Conservation (phyloP, 92 coral and sea anemone genomes). For the Parazoanthus atlanticus region DNA sequence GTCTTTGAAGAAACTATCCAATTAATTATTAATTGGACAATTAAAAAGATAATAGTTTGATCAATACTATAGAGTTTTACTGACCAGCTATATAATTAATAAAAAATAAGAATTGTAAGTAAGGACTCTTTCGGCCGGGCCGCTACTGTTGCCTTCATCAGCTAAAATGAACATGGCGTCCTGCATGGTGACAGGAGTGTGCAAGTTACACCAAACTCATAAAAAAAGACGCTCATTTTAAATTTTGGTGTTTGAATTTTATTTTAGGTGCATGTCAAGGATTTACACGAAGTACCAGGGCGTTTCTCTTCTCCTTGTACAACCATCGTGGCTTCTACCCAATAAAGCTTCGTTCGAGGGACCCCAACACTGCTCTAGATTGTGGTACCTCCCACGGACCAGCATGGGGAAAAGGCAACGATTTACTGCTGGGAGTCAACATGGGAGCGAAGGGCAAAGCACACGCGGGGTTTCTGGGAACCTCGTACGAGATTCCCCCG, state of each 20-base stretch:
- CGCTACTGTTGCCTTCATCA: too few relatives aligned
- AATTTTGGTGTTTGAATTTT: too few relatives aligned
- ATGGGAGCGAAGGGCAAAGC: constrained; percentile 33
- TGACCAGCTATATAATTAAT: too few relatives aligned
- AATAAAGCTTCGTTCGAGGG: constrained; percentile 9
- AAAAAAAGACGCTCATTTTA: too few relatives aligned
- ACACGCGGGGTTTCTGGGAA: constrained; percentile 30
- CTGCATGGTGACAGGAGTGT: not conserved
- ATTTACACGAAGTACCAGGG: constrained; percentile 9
- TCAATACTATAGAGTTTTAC: too few relatives aligned
- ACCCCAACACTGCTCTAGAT: constrained; percentile 26
- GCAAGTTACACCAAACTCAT: not conserved
- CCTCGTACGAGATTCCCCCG: constrained; percentile 29
- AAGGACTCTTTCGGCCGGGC: too few relatives aligned
- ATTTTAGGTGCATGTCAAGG: constrained; percentile 21
- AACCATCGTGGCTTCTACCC: constrained; percentile 38
- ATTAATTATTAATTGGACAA: too few relatives aligned
- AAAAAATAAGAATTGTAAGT: too few relatives aligned
- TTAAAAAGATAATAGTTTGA: too few relatives aligned
- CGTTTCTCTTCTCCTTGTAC: constrained; percentile 31
- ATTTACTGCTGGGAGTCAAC: constrained; percentile 18
- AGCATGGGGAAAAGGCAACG: constrained; percentile 37
- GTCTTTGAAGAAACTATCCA: too few relatives aligned
- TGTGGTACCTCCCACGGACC: constrained; percentile 35
- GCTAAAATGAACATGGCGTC: not conserved